Evolutionary conservation across 2,888 invertebrate genomes (phyloP), one percentile per base, ranked within the genome.

Genomic region (Terebella lapidaria): DNA sequence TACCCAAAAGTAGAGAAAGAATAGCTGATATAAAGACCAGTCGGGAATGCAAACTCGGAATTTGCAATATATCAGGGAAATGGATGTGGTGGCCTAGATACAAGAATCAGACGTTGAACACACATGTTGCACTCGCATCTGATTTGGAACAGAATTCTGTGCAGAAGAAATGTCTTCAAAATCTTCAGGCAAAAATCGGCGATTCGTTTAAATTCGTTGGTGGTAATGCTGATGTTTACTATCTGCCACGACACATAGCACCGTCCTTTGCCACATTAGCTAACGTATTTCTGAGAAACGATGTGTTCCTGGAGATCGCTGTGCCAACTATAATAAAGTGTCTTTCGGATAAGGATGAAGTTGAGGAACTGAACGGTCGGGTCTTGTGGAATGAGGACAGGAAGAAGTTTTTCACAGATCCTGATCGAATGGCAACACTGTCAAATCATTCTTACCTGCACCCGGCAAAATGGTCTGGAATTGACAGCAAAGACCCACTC

Each of bases 261-360:
- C 20, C 24, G 15, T 45, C 60, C 1, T 68, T 64, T 53, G 18
- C 53, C 10, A 51, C 56, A 25, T 45, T 68, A 4, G 54, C 58
- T 3, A 30, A 57, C 18, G 3, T 65, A 15, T 68, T 68, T 55
- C 55, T 62, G 3, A 25, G 56, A 18, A 22, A 63, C 5, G 22
- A 59, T 22, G 62, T 68, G 5, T 68, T 68, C 35, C 46, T 68
- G 25, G 67, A 68, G 54, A 62, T 68, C 15, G 68, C 67, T 24
- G 58, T 68, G 30, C 64, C 68, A 2, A 63, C 63, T 1, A 60
- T 62, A 1, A 45, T 68, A 3, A 30, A 35, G 10, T 67, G 67
- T 28, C 52, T 68, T 20, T 57, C 51, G 24, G 27, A n/a, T 0
- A 56, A 57, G 1, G 60, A 61, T 20, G 56, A 58, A 4, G 35